phyloP scores from a whole-genome alignment of 2,888 invertebrate genomes.

The Phortica okadai region DNA sequence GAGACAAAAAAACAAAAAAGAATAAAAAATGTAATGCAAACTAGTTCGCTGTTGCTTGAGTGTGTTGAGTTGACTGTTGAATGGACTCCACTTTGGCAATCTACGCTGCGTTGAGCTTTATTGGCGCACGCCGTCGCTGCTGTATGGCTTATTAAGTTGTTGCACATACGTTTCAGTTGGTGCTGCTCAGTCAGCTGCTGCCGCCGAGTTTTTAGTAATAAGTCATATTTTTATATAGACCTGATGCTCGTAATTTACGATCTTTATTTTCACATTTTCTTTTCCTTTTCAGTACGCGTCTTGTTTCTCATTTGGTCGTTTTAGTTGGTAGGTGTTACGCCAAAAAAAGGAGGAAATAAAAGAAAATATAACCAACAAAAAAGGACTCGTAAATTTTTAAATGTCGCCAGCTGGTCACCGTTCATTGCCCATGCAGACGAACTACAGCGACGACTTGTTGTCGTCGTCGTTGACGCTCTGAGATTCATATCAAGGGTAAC shows the following conservation, averaged over 20 bases:
- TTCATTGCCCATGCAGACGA: neutral
- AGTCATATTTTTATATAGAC: constrained; percentile 65
- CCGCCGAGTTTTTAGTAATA: constrained; percentile 53
- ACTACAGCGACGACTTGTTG: neutral
- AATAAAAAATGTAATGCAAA: too few relatives aligned
- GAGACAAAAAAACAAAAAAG: neutral
- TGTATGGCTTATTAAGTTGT: constrained; percentile 65
- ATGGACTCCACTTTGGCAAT: neutral
- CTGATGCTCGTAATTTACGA: neutral
- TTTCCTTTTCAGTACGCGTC: neutral
- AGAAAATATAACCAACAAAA: neutral
- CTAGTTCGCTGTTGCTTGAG: too few relatives aligned
- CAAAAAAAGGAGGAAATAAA: neutral
- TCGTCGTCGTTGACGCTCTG: neutral
- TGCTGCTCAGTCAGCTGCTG: constrained; percentile 32
- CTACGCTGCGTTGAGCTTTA: constrained; percentile 35
- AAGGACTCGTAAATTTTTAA: constrained; percentile 16
- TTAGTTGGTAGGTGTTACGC: neutral
- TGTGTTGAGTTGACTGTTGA: neutral
- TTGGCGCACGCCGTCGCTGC: constrained; percentile 35
- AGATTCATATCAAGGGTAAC: constrained; percentile 48
- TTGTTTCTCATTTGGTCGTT: constrained; percentile 6
- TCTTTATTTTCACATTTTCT: neutral
- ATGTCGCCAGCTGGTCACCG: constrained; percentile 9
- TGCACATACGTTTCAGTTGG: constrained; percentile 40